Evolutionary conservation across 2,113 vertebrate genomes (phyloP), one percentile per base, ranked within the genome.

Genomic region (Sitta europaea): DNA sequence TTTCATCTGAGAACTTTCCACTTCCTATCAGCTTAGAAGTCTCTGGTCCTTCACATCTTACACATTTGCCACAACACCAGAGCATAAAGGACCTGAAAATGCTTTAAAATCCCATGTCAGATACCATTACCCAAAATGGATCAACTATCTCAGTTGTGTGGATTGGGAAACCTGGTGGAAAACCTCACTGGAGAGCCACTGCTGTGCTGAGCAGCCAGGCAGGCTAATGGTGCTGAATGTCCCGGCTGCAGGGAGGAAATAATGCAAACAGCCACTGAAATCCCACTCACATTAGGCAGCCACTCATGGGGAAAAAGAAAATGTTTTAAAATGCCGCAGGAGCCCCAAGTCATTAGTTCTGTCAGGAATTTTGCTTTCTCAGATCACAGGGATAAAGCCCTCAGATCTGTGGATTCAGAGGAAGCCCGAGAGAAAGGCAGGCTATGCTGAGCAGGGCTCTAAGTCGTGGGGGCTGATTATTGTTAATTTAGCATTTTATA

Each of bases 401-500:
- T 77, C 76, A 68, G 83, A 77, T 83, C 35, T 80, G 77, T 23
- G 31, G 82, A 29, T 70, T 79, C 35, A 31, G 74, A 78, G 61
- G 5, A 86, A 65, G 67, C 14, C 33, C 0, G 0, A 33, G 71
- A 86, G 55, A 86, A 86, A 65, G 78, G 68, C 27, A 2, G 62
- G 73, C 36, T 67, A 3, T 3, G 54, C 27, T 31, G 71, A 91
- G 77, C 10, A 8, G 65, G 72, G 67, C 93, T 87, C 24, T 19
- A 65, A 68, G 80, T 53, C 62, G 1, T 6, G 62, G 66, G 51
- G 75, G 50, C 54, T 33, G 87, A 73, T 96, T 61, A 85, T 54
- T 94, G 79, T 76, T 66, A 73, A 70, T 76, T 79, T 90, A 86
- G 66, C 24, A n/a, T 79, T 95, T 96, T 66, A 50, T 82, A 36